Evolutionary conservation across 2,113 vertebrate species (phyloP).

Genomic region (Thalassoma bifasciatum): DNA sequence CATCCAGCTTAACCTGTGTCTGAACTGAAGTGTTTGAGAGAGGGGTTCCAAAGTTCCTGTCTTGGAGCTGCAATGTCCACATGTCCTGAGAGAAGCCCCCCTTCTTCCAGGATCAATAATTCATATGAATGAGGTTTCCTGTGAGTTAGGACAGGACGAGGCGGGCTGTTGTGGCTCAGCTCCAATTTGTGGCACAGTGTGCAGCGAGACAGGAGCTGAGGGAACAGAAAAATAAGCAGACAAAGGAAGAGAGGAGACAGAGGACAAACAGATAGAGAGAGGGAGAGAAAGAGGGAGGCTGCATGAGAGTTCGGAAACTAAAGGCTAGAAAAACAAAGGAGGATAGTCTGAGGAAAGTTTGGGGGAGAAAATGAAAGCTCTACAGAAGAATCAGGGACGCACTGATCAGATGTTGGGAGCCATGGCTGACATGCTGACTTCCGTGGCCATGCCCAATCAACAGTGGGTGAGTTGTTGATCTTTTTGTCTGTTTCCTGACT

Average conservation of each 20-base stretch:
- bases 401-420: slow-evolving; percentile 89
- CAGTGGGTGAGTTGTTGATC: slow-evolving; percentile 82
- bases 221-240: slow-evolving; percentile 24
- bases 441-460: slow-evolving; percentile 84
- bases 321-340: slow-evolving; percentile 23
- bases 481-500: slow-evolving; percentile 38
- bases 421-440: slow-evolving; percentile 88
- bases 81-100: slow-evolving; percentile 51
- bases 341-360: slow-evolving; percentile 8
- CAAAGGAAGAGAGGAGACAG: neutral
- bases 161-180: slow-evolving; percentile 39
- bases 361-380: slow-evolving; percentile 82
- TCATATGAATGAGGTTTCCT: slow-evolving; percentile 65
- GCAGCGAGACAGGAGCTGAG: slow-evolving; percentile 23
- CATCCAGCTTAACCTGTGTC: slow-evolving; percentile 46
- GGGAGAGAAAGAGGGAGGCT: neutral
- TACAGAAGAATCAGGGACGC: slow-evolving; percentile 83
- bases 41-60: slow-evolving; percentile 11
- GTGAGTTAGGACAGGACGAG: slow-evolving; percentile 57
- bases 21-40: neutral
- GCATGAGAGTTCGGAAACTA: slow-evolving; percentile 1
- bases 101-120: slow-evolving; percentile 65
- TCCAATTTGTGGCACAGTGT: slow-evolving; percentile 54
- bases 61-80: neutral
- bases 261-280: neutral